phyloP scores from a whole-genome alignment of 2,113 vertebrate species.

The Zootoca vivipara region DNA sequence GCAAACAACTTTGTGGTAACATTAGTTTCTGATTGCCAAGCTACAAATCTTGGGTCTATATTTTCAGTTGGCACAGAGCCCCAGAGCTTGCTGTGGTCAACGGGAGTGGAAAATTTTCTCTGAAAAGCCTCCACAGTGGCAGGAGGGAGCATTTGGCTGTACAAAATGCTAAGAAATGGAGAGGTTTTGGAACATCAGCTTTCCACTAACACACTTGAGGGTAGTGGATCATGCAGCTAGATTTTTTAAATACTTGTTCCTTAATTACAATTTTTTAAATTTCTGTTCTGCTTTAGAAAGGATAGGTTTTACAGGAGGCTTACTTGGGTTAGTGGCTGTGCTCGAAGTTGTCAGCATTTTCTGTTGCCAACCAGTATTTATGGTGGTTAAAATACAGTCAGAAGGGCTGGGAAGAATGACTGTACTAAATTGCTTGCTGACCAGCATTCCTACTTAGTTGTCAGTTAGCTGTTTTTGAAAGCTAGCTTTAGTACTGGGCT shows the following conservation, averaged over 20 bases:
- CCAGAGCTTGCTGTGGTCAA: neutral
- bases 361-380: constrained; percentile 31
- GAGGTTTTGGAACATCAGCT: neutral
- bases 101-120: neutral
- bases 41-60: neutral
- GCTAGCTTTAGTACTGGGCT: neutral
- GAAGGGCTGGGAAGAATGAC: constrained; percentile 24
- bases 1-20: neutral
- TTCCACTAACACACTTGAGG: neutral
- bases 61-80: neutral
- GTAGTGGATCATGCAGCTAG: neutral
- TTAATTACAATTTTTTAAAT: neutral
- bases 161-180: neutral
- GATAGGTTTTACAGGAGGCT: constrained; percentile 5
- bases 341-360: constrained; percentile 58
- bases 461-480: neutral
- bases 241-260: neutral
- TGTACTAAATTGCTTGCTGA: neutral
- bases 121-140: neutral
- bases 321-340: constrained; percentile 39
- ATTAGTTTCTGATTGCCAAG: neutral
- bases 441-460: neutral
- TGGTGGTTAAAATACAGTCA: constrained; percentile 9
- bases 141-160: neutral
- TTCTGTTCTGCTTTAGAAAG: constrained; percentile 13